These are phyloP conservation scores for Uropsilus gracilis DNA, from an alignment of 2,113 vertebrate genomes.

Conservation along the genomic window DNA sequence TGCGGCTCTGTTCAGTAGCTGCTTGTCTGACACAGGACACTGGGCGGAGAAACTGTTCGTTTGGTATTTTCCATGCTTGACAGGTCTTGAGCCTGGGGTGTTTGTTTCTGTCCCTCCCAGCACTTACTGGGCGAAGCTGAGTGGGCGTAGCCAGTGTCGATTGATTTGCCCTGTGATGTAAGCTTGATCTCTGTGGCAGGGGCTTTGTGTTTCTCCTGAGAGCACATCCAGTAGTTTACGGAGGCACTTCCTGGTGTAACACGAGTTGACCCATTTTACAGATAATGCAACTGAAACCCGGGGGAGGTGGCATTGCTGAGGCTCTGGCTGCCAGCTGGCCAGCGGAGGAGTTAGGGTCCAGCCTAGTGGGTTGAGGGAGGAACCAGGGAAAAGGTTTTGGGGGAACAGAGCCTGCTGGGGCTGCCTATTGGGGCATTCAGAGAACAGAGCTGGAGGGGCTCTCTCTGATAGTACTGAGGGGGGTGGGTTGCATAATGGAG, in stretches of 20 bases:
- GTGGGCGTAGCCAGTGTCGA: background rate
- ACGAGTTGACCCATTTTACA: slow-evolving; percentile 49
- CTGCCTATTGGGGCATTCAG: background rate
- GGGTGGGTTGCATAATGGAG: background rate
- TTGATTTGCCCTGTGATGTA: no score
- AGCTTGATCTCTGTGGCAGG: background rate
- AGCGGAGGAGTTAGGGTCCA: background rate
- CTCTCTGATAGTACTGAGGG: accelerated
- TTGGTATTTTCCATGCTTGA: background rate
- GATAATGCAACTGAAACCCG: background rate
- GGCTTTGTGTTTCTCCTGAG: background rate
- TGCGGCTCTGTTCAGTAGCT: background rate
- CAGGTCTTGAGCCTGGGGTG: background rate
- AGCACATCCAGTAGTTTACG: background rate
- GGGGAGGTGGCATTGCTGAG: background rate
- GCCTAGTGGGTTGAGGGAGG: background rate
- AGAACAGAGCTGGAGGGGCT: background rate
- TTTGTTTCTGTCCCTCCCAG: background rate
- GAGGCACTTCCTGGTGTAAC: background rate
- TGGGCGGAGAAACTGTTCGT: background rate
- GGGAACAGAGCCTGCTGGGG: background rate
- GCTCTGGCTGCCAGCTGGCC: background rate
- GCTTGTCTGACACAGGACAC: background rate
- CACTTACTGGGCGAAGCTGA: background rate
- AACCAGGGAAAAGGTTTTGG: background rate